Base-by-base conservation (phyloP, 2,113 vertebrate genomes). In the human (Homo sapiens) region DNA sequence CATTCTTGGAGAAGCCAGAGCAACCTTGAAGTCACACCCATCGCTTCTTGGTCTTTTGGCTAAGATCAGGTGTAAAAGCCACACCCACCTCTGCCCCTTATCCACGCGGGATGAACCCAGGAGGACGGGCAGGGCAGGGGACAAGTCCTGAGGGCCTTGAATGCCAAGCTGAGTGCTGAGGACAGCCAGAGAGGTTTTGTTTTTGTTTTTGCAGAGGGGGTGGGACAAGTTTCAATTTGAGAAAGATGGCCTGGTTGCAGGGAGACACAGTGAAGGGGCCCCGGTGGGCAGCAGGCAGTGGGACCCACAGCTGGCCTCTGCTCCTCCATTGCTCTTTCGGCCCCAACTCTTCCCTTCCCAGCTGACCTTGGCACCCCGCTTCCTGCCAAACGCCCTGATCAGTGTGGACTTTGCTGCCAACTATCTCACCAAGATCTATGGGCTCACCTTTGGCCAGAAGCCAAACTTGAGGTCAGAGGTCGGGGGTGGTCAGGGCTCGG, bases 401-500 rank as follows among this genome's bases (percentile, higher is more conserved):
- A 99, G 99, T 61, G 99, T 99, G 89, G 99, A 99, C 98, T 99
- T 99, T 86, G 99, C 99, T 89, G 99, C 99, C 85, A 99, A 99
- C 98, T 99, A 99, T 97, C 99, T 99, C 55, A 99, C 99, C 55
- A 99, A 98, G 98, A 99, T 99, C 98, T 99, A 99, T 92, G 99
- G 99, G 30, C 99, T 99, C 95, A 99, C 99, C 2, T 99, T 99
- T 98, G 99, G 99, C 93, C 98, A 99, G 96, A 99, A 99, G 98
- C 99, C 99, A 94, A 99, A 99, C 87, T 96, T 99, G 97, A 99
- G 99, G 99, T 99, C 99, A 97, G 98, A 90, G 70, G 73, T 89
- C 8, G 20, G 92, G 94, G 93, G 38, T 88, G 88, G 57, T 59
- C 68, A 79, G 27, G 86, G 95, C 97, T 97, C 32, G 50, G 93